Evolutionary conservation across 2,797 vertebrate genomes (phyloP), one percentile per base, ranked within the genome.

Genomic region (Scolopax bukidnonensis): DNA sequence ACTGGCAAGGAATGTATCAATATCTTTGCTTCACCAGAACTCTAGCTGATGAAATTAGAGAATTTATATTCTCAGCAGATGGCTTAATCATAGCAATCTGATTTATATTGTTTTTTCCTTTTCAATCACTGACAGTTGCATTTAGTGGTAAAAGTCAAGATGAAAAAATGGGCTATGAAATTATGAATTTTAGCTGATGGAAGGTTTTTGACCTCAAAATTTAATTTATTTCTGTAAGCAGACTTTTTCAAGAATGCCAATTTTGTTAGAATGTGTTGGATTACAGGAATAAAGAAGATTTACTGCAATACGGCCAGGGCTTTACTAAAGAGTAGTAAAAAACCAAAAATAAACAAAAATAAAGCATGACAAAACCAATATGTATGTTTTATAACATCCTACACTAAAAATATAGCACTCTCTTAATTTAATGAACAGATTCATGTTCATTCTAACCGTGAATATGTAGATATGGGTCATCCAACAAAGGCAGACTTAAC

Each of bases 1-100:
- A 54, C 69, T 90, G 81, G 64, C 82, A 87, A 32, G 77, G 63
- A 65, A 36, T 43, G 48, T 82, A 83, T 94, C 95, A 84, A 50
- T 94, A 23, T 6, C 64, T 90, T 85, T 85, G 18, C 86, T 95
- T 71, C 51, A 33, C 80, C 74, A 50, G 16, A 78, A 63, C 43
- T 47, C 68, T 67, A 5, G 11, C 83, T 85, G 16, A 86, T 79
- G 75, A 83, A 87, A 85, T 87, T 16, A 43, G 53, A 73, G 43
- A 53, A 56, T 74, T 84, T 59, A 7, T 43, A 9, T 70, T 83
- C 16, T 76, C n/a, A 73, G 47, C 28, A 78, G 36, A 14, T 40
- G 7, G 4, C 10, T 47, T 21, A 48, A n/a, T 67, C 6, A 1
- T 28, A 67, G 43, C 23, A 45, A 1, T 56, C 25, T 16, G 69